phyloP scores from a whole-genome alignment of 2,113 vertebrate genomes.

The Phalacrocorax brasilianus region DNA sequence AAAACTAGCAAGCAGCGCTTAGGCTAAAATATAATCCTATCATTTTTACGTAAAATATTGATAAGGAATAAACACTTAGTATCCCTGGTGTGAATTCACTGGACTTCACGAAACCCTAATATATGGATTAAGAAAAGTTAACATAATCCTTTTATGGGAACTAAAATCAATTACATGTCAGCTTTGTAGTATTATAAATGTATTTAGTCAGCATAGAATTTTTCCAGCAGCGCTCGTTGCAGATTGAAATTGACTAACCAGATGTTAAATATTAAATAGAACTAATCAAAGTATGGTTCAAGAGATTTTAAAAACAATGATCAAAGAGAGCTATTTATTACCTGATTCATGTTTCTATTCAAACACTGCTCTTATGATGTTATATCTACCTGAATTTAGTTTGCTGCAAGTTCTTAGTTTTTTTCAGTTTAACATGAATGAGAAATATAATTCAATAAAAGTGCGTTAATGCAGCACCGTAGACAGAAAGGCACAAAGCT shows the following conservation, averaged over 20 bases:
- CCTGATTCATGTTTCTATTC: conserved; percentile 76
- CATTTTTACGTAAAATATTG: conserved; percentile 79
- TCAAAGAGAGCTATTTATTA: conserved; percentile 84
- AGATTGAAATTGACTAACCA: conserved; percentile 84
- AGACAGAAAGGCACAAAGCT: conserved; percentile 23
- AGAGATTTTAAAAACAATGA: conserved; percentile 80
- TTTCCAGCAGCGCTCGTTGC: conserved; percentile 71
- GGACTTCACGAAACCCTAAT: conserved; percentile 74
- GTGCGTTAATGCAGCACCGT: neutral
- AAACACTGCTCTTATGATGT: conserved; percentile 72
- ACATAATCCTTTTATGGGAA: conserved; percentile 82
- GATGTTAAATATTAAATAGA: conserved; percentile 88
- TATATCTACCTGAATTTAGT: conserved; percentile 68
- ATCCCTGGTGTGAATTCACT: conserved; percentile 74
- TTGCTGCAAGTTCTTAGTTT: conserved; percentile 64
- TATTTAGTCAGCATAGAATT: conserved; percentile 82
- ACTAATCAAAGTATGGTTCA: conserved; percentile 83
- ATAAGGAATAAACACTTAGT: conserved; percentile 77
- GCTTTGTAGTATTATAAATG: conserved; percentile 84
- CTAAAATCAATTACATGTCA: conserved; percentile 82
- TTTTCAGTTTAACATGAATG: conserved; percentile 66
- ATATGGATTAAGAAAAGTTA: conserved; percentile 84
- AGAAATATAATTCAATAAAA: conserved; percentile 45
- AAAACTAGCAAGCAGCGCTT: conserved; percentile 63
- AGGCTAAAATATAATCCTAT: conserved; percentile 75